Evolutionary conservation across 2,888 invertebrate genomes (phyloP), one percentile per base, ranked within the genome.

Genomic region (Lepidocyrtoides sp.): DNA sequence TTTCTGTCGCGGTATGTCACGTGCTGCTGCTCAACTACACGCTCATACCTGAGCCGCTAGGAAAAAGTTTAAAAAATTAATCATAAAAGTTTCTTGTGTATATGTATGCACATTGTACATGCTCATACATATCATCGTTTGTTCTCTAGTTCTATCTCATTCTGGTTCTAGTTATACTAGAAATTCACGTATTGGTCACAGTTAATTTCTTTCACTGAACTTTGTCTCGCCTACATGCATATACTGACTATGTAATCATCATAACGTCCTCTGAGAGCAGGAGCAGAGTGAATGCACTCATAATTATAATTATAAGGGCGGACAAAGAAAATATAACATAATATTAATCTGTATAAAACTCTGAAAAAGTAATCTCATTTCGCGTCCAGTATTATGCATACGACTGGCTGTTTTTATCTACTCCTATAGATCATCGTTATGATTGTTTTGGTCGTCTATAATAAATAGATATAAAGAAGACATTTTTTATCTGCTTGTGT

Each of bases 31-130:
- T n/a, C n/a, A n/a, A n/a, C n/a, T n/a, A n/a, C n/a, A n/a, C n/a
- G n/a, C n/a, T 14, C 32, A 29, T 32, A 66, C 66, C 66, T 66
- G 66, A 66, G 66, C n/a, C 66, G 2, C 14, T 66, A 66, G 66
- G 32, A 32, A 32, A 66, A 32, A 66, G n/a, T n/a, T n/a, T n/a
- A 69, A 23, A 69, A 48, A 84, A 84, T 84, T 69, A 84, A 84
- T 84, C 66, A 84, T 51, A 84, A 83, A 83, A 84, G 69, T 66
- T 84, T 44, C 26, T 23, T 41, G 26, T n/a, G n/a, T n/a, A n/a
- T n/a, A n/a, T n/a, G n/a, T n/a, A n/a, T n/a, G n/a, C n/a, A n/a
- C n/a, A n/a, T n/a, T n/a, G n/a, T n/a, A n/a, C n/a, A n/a, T n/a
- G 23, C 66, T n/a, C 83, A 63, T 63, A 10, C 8, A n/a, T 60